phyloP scores from a whole-genome alignment of 2,797 vertebrate species.

The Petrocephalus schoutedeni region DNA sequence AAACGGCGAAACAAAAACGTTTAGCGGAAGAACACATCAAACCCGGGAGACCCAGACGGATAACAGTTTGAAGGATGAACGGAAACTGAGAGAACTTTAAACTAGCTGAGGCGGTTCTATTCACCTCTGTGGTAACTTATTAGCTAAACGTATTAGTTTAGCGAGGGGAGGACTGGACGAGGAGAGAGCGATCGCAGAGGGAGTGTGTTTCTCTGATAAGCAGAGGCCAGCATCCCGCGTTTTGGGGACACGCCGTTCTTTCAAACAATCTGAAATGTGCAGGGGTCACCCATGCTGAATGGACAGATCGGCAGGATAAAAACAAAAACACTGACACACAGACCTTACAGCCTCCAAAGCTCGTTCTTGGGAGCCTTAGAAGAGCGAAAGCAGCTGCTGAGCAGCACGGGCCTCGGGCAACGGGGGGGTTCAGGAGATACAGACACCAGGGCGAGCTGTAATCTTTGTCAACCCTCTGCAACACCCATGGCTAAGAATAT shows the following conservation, averaged over 20 bases:
- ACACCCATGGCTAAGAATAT: slow-evolving; percentile 18
- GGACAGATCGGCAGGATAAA: neutral
- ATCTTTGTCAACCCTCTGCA: neutral
- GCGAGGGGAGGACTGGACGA: neutral
- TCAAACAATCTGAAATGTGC: neutral
- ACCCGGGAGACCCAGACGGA: neutral
- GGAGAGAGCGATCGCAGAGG: neutral
- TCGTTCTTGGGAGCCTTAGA: neutral
- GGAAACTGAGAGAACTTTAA: neutral
- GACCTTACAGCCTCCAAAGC: neutral
- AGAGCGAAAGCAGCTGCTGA: neutral
- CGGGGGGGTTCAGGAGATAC: neutral
- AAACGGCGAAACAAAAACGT: neutral
- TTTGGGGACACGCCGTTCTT: neutral
- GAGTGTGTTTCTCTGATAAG: neutral
- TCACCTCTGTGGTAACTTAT: neutral
- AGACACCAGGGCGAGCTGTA: neutral
- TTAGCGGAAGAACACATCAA: neutral
- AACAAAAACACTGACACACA: neutral
- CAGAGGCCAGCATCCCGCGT: neutral
- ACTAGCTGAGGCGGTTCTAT: neutral
- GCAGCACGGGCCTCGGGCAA: too few relatives aligned
- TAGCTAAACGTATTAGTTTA: neutral
- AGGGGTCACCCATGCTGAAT: too few relatives aligned
- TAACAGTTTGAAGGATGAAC: neutral